phyloP scores from a whole-genome alignment of 2,113 vertebrate genomes.

The Heterochromis multidens region DNA sequence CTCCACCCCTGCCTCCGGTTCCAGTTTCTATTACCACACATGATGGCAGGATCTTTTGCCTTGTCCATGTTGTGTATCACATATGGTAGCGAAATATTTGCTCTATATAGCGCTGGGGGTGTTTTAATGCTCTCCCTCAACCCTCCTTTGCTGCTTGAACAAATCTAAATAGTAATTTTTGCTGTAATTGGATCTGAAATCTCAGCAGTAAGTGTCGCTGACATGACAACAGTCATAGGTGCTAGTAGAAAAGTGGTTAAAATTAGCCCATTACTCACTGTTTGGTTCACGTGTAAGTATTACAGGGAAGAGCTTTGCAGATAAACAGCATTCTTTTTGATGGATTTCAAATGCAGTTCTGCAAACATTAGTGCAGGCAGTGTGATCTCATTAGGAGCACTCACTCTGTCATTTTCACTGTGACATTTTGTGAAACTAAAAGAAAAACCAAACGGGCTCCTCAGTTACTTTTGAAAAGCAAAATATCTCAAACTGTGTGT shows the following conservation, averaged over 20 bases:
- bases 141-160: neutral
- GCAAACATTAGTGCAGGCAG: neutral
- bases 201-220: neutral
- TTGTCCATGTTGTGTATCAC: neutral
- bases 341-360: neutral
- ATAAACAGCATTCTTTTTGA: neutral
- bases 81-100: neutral
- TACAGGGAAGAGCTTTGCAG: neutral
- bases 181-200: neutral
- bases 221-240: conserved; percentile 13
- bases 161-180: neutral
- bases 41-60: neutral
- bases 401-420: neutral
- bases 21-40: neutral
- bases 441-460: neutral
- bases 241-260: conserved; percentile 2
- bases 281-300: conserved; percentile 1
- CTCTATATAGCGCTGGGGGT: neutral
- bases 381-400: conserved; percentile 15
- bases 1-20: neutral
- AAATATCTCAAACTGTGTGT: neutral
- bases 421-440: neutral
- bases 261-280: conserved; percentile 5
- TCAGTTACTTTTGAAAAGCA: neutral
- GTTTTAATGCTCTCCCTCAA: neutral